These are phyloP conservation scores for Canis aureus DNA, from an alignment of 2,113 vertebrate species.

Conservation along the genomic window DNA sequence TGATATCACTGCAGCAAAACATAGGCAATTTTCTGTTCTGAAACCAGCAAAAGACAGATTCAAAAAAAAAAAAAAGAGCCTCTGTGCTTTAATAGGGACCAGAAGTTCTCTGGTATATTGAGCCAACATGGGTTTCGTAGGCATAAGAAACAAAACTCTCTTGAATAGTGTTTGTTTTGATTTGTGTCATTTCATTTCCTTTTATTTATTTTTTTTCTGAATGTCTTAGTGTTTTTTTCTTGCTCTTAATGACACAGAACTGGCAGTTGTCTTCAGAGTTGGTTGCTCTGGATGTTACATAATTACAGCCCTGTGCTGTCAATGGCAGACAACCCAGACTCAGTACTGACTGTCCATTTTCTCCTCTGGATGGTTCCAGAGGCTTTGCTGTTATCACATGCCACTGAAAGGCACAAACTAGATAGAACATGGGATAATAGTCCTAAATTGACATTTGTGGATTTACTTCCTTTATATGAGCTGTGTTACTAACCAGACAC, in stretches of 20 bases:
- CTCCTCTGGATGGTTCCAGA: neutral
- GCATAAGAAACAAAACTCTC: neutral
- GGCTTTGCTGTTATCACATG: neutral
- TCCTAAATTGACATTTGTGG: neutral
- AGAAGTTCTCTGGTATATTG: neutral
- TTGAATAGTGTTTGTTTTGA: neutral
- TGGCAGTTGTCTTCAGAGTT: neutral
- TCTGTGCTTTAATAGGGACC: neutral
- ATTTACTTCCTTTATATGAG: neutral
- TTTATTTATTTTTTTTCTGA: neutral
- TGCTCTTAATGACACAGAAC: neutral
- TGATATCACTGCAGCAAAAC: neutral
- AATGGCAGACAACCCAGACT: neutral
- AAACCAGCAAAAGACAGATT: neutral
- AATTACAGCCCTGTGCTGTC: neutral
- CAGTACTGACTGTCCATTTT: neutral
- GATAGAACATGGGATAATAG: neutral
- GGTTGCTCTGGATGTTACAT: neutral
- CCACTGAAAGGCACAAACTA: neutral
- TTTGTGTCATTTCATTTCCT: neutral
- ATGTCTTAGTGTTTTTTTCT: neutral
- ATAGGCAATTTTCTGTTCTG: neutral
- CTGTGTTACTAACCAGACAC: neutral
- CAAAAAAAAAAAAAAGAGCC: neutral
- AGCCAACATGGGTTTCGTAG: neutral